Evolutionary conservation across 2,888 invertebrate genomes (phyloP), one percentile per base, ranked within the genome.

Genomic region (Brassicogethes aeneus): DNA sequence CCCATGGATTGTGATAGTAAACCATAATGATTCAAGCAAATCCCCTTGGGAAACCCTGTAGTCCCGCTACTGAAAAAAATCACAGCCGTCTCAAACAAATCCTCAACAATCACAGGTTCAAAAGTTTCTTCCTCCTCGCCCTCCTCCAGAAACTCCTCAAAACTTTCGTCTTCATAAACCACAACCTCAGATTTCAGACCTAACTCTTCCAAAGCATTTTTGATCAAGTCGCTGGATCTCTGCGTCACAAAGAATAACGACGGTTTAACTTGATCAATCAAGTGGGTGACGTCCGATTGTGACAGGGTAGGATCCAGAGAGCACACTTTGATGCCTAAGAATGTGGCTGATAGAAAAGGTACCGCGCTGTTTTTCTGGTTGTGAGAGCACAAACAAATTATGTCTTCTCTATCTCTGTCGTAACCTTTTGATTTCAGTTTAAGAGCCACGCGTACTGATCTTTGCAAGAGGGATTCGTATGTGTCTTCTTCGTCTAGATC

Each of bases 261-360:
- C 2, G 64, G 65, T 37, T 51, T 54, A 1, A 59, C 55, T 42
- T 56, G 45, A 17, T 47, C 44, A 16, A 62, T 34, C 13, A 62
- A 44, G 46, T 59, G 53, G 3, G 48, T 44, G 1, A 54, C 51
- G 44, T 64, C 62, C 29, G 44, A 15, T 3, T 51, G 13, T 3
- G 57, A 57, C 29, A 58, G 40, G 8, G 44, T 46, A 10, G 61
- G 59, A 43, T 65, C 61, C 29, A 65, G 43, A 10, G 60, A 54
- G 3, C 59, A 51, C 2, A 61, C 51, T 30, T 51, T 54, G 2
- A 59, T 54, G 2, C 73, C 73, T 13, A 72, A 59, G 47, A 66
- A 73, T 2, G 70, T 45, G 1, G 69, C 66, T 1, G 73, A 73
- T 31, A 73, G 69, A 36, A 70, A 66, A 0, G 74, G 71, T n/a